A percentile compares a stretch with the other conserved stretches of the same genome.
phyloP scores from a whole-genome alignment of 1,140 invertebrate species.

The Chrysomallon squamiferum region DNA sequence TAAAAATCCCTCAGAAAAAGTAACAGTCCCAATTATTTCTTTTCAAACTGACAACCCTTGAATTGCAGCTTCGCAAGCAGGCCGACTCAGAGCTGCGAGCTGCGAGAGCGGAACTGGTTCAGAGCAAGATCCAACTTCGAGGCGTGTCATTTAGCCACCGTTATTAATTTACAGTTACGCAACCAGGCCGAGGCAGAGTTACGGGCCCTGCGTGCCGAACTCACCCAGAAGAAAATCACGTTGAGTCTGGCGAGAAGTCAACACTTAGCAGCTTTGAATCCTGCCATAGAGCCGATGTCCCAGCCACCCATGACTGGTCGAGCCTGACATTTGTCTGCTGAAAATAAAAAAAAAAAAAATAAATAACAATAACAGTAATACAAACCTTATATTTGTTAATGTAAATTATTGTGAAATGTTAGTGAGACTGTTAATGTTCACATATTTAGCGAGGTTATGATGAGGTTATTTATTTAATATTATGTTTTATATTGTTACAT shows the following conservation, averaged over 20 bases:
- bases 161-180: constrained; percentile 62
- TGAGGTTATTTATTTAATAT: no score
- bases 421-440: no score
- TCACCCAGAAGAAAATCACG: constrained; percentile 66
- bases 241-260: constrained; percentile 61
- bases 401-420: no score
- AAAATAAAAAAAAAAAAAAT: no score
- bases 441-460: no score
- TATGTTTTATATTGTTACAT: no score
- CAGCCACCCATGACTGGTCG: not conserved
- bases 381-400: no score
- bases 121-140: constrained; percentile 59
- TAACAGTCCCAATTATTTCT: no score
- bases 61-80: constrained; percentile 61
- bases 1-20: no score
- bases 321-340: no score
- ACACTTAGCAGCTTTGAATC: constrained; percentile 37
- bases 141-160: constrained; percentile 8
- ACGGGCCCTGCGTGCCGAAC: constrained; percentile 62
- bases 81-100: constrained; percentile 61
- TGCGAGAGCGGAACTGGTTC: constrained; percentile 58
- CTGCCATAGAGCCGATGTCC: not conserved
- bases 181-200: constrained; percentile 67
- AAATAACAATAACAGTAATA: no score
- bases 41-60: not conserved